Conservation (phyloP, 1,140 invertebrate species). For the Harpegnathos saltator region DNA sequence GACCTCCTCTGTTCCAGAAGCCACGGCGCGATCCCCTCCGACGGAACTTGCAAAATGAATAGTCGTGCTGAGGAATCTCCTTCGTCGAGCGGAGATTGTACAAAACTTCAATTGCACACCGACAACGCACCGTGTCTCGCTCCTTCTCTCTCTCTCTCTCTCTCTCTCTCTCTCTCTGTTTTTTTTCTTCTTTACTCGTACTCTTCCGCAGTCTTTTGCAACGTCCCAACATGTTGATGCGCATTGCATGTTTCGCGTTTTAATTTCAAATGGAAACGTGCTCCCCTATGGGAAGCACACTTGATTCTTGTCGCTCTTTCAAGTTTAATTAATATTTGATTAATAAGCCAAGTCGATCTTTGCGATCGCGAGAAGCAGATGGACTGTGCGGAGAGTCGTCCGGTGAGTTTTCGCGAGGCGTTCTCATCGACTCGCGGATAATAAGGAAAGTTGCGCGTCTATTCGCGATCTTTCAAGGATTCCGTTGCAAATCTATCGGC, state of each 20-base stretch:
- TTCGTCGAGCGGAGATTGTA: background rate
- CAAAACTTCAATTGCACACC: background rate
- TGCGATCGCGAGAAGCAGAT: background rate
- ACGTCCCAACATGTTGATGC: background rate
- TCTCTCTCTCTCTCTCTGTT: too few species aligned
- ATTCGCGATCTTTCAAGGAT: too few species aligned
- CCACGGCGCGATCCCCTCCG: background rate
- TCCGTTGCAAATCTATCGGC: background rate
- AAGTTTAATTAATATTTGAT: too few species aligned
- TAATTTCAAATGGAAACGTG: constrained; percentile 5
- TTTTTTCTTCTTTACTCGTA: background rate
- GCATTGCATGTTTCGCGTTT: background rate
- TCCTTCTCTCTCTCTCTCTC: too few species aligned
- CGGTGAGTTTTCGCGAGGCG: background rate
- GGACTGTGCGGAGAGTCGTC: background rate
- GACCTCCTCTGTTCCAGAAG: background rate
- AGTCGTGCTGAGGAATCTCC: background rate
- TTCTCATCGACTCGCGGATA: constrained; percentile 3
- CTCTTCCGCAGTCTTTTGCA: background rate
- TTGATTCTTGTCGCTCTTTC: background rate
- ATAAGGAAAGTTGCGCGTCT: constrained; percentile 31
- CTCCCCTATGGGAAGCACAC: background rate
- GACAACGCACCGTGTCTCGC: background rate
- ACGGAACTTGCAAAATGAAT: background rate
- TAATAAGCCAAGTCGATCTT: constrained; percentile 23